Evolutionary conservation across 1,140 invertebrate species (phyloP).

Genomic region (Rhopalosiphum padi): DNA sequence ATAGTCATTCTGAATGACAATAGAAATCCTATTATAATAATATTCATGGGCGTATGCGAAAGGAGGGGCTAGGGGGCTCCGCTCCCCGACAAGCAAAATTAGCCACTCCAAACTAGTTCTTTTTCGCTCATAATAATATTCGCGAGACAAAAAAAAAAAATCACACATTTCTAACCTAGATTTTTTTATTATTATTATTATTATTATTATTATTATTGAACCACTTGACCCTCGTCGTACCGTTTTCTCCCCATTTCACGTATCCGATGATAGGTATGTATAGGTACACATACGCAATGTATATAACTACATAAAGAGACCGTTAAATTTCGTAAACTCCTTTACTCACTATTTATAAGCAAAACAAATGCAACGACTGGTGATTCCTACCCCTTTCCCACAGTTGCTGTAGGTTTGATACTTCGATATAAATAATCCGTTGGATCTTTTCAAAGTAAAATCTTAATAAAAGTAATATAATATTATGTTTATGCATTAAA

Average conservation of each 20-base stretch:
- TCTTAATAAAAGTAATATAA: neutral
- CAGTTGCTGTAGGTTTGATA: neutral
- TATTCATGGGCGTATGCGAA: constrained; percentile 47
- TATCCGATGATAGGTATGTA: neutral
- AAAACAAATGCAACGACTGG: constrained; percentile 19
- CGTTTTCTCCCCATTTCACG: constrained; percentile 27
- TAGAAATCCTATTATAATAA: constrained; percentile 52
- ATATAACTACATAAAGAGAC: neutral
- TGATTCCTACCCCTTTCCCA: constrained; percentile 24
- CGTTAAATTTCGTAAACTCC: constrained; percentile 54
- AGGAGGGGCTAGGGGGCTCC: constrained; percentile 38
- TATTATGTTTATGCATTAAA: neutral
- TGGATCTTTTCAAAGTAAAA: neutral
- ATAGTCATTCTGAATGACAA: constrained; percentile 24
- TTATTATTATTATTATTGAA: neutral
- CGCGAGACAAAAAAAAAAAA: constrained; percentile 18
- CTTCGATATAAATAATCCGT: constrained; percentile 23
- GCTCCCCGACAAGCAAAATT: constrained; percentile 21
- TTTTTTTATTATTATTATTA: neutral
- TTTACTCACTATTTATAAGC: constrained; percentile 10
- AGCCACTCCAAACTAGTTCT: constrained; percentile 43
- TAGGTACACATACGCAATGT: neutral
- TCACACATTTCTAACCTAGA: constrained; percentile 18
- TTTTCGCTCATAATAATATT: neutral
- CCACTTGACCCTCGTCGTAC: constrained; percentile 39